Evolutionary conservation across 2,888 invertebrate genomes (phyloP), one percentile per base, ranked within the genome.

Genomic region (Conchocele bisecta): DNA sequence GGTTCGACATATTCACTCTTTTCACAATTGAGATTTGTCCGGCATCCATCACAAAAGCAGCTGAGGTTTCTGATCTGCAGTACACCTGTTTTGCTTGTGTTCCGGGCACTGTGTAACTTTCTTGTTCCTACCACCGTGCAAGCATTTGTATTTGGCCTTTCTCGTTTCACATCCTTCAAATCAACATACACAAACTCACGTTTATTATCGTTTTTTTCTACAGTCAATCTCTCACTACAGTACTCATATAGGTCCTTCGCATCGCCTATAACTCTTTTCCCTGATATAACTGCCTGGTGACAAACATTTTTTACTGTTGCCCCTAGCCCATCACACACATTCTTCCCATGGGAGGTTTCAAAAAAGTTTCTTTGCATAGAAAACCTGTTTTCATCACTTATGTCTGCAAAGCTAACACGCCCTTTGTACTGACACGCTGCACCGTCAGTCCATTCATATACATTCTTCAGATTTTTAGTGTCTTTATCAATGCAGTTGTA

Each of bases 291-390:
- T 26, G 74, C 78, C 42, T 58, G 20, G 41, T 71, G 68, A 35
- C 78, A 74, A 13, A 37, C 44, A 50, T 67, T 74, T 51, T 77
- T 77, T 4, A 77, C 73, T 11, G 59, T 73, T n/a, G 77, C 73
- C 20, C 77, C 70, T 7, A 77, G 48, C 13, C 77, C 73, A 73
- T 74, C 68, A 61, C 65, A 74, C 1, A 77, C 77, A 71, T 64
- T 74, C 33, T 77, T 77, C 15, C 74, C 74, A 33, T 74, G 77
- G 39, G 53, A 56, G 17, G 74, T 77, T 65, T 78, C 70, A 35
- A 67, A 77, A 63, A 29, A 71, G 42, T 77, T 70, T 46, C 64
- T n/a, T n/a, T n/a, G n/a, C n/a, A n/a, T n/a, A n/a, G n/a, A n/a
- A n/a, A 48, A 48, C 22, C 22, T 26, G 4, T 50, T 20, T 50